These are phyloP conservation scores for Stegana nigrithorax DNA, from an alignment of 2,888 invertebrate species.

Conservation along the genomic window DNA sequence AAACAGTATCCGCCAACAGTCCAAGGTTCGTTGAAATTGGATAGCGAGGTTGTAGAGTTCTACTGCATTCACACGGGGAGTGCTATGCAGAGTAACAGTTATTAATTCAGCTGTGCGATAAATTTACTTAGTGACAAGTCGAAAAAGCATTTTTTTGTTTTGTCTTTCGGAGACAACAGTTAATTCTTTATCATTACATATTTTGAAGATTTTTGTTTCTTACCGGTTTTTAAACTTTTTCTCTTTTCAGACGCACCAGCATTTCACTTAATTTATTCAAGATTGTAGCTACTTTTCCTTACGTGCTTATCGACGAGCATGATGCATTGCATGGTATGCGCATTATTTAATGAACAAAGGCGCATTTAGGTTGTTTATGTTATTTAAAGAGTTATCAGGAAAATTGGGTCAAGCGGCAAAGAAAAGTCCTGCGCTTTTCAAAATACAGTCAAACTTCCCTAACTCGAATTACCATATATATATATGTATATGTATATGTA, in stretches of 20 bases:
- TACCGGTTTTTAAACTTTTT: too few relatives aligned
- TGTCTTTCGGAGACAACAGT: conserved; percentile 9
- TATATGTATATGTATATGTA: neutral
- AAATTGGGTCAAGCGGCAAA: conserved; percentile 6
- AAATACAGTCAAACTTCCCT: too few relatives aligned
- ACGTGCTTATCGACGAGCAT: too few relatives aligned
- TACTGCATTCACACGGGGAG: neutral
- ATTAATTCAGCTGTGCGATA: conserved; percentile 36
- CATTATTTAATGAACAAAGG: conserved; percentile 12
- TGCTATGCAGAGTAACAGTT: conserved; percentile 39
- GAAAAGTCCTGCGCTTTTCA: too few relatives aligned
- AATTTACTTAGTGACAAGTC: conserved; percentile 46
- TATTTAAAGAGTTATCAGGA: conserved; percentile 2
- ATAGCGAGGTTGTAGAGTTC: neutral
- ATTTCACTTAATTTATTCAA: conserved; percentile 45
- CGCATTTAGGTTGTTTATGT: conserved; percentile 15
- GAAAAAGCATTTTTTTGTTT: conserved; percentile 28
- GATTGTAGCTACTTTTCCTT: neutral
- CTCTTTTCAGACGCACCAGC: conserved; percentile 14
- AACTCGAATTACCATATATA: neutral
- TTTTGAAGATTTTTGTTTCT: conserved; percentile 52
- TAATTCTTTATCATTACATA: conserved; percentile 43
- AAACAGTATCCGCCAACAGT: conserved; percentile 17
- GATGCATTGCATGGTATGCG: too few relatives aligned
- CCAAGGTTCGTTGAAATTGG: conserved; percentile 19